phyloP scores from a whole-genome alignment of 2,888 invertebrate genomes.

The Leptopilina drosophilae region DNA sequence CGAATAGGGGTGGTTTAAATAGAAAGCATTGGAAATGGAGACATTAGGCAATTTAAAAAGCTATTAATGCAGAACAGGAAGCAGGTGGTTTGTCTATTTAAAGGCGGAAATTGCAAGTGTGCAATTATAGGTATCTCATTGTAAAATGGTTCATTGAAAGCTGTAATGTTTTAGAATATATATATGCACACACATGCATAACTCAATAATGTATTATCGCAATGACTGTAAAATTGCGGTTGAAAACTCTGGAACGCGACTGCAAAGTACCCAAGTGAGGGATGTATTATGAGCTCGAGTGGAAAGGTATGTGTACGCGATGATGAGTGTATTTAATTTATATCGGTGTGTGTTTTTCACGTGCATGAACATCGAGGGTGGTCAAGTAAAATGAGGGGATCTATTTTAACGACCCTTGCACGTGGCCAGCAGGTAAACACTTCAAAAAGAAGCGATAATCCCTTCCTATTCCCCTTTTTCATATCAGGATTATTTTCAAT shows the following conservation, averaged over 20 bases:
- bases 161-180: constrained; percentile 22
- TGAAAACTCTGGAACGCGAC: constrained; percentile 15
- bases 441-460: constrained; percentile 55
- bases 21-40: too few species aligned
- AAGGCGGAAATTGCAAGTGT: constrained; percentile 4
- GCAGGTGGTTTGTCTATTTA: constrained; percentile 1
- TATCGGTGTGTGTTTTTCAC: constrained; percentile 18
- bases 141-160: constrained; percentile 5
- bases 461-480: constrained; percentile 26
- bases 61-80: background rate
- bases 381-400: constrained; percentile 56
- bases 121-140: background rate
- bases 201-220: constrained; percentile 22
- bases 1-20: too few species aligned
- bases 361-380: constrained; percentile 45
- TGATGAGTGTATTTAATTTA: constrained; percentile 41
- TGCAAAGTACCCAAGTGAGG: constrained; percentile 4
- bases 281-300: constrained; percentile 18
- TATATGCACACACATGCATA: too few species aligned
- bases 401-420: constrained; percentile 53
- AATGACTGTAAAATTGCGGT: constrained; percentile 16
- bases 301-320: background rate
- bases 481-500: constrained; percentile 18
- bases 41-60: background rate
- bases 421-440: constrained; percentile 56